These are phyloP conservation scores for Todus mexicanus DNA, from an alignment of 2,797 vertebrate genomes.

Conservation along the genomic window DNA sequence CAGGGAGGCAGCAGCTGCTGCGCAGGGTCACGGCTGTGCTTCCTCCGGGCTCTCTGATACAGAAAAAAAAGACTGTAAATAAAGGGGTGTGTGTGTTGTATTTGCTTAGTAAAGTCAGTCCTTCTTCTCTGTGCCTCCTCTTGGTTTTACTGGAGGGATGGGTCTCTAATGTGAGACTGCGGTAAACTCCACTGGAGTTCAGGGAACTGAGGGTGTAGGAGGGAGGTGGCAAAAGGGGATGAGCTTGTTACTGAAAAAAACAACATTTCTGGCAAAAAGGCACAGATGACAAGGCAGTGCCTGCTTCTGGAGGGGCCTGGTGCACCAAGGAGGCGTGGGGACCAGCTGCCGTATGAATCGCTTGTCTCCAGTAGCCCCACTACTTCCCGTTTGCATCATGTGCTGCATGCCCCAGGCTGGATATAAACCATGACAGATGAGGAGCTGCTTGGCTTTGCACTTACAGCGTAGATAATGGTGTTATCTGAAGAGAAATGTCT, in stretches of 20 bases:
- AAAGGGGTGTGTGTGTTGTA: not conserved
- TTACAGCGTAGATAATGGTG: accelerated
- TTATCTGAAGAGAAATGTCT: not conserved
- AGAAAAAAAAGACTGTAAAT: not conserved
- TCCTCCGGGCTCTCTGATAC: not conserved
- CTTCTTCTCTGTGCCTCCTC: not conserved
- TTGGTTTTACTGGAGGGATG: not conserved
- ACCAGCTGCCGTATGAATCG: not conserved
- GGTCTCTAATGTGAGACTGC: not conserved
- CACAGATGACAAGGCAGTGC: not conserved
- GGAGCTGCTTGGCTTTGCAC: not conserved
- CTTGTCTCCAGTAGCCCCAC: not conserved
- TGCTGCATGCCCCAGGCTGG: not conserved
- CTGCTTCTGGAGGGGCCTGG: not conserved
- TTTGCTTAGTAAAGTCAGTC: not conserved
- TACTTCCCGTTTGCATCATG: not conserved
- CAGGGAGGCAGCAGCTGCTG: not conserved
- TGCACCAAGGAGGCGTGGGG: not conserved
- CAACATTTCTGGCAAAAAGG: not conserved
- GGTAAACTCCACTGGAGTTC: not conserved
- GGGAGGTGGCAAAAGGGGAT: not conserved
- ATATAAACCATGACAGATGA: not conserved
- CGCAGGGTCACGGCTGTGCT: not conserved
- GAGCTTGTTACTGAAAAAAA: not conserved
- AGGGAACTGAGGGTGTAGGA: not conserved